Base-by-base conservation (phyloP, 2,888 invertebrate species). In the Plebejus argus region DNA sequence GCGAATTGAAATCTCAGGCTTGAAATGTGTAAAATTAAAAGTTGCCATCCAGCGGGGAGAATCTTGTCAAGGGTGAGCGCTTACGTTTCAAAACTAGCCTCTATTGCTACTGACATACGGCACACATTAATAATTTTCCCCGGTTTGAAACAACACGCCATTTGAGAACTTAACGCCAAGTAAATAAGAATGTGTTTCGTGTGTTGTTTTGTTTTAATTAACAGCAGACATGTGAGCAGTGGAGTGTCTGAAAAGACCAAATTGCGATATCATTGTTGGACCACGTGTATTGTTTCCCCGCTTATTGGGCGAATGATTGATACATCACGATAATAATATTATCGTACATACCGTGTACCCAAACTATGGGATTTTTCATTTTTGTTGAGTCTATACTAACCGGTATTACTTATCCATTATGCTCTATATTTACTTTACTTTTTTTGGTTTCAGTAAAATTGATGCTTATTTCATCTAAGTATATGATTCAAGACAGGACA, bases 21-120 rank as follows among this genome's bases (percentile, higher is more conserved):
- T 76, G 81, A 81, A 79, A 82, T 81, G 79, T 79, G 80, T 77
- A 81, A 81, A 82, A 81, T 81, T 81, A 80, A 81, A 81, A 79
- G 77, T 80, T 76, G 76, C 45, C 72, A 76, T 76, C 56, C 45
- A 45, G 23, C 78, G 76, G 79, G 77, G 77, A 77, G 61, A 78
- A 72, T 76, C 76, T 72, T 49, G 23, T 20, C 49, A 15, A 72
- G 79, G 77, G 76, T 77, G 76, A 56, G 58, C 75, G 18, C 72
- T 58, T 39, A 72, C 35, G 15, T 58, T 33, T 58, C 28, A 77
- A 72, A 72, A 72, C 39, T 28, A 72, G 28, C 72, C 71, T 72
- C 33, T 77, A 77, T 72, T 45, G 10, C 23, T 10, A 58, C n/a
- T 7, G 4, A 8, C 49, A 45, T 61, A 77, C 58, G 72, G 72